Evolutionary conservation across 2,113 vertebrate species (phyloP).

Genomic region (Anser brachyrhynchus): DNA sequence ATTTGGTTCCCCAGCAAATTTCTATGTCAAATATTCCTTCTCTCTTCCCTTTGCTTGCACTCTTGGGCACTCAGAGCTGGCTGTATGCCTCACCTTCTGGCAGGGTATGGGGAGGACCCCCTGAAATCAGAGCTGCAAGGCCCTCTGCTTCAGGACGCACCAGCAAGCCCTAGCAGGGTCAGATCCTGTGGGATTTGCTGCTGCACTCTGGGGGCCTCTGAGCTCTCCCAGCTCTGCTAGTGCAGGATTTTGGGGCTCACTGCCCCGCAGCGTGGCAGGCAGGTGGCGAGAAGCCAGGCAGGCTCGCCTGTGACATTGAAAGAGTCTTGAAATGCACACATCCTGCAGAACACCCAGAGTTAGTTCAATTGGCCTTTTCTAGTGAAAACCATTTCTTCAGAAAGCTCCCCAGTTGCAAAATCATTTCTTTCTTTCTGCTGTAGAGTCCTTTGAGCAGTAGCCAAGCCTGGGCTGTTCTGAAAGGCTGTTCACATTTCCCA

Average conservation of each 20-base stretch:
- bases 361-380: conserved; percentile 31
- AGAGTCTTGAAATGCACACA: conserved; percentile 44
- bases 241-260: background rate
- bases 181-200: background rate
- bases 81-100: background rate
- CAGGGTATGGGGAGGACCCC: background rate
- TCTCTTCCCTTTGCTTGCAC: background rate
- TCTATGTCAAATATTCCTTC: accelerated
- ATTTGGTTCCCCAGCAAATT: background rate
- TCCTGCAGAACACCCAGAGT: background rate
- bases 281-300: background rate
- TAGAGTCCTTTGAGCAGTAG: conserved; percentile 38
- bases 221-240: background rate
- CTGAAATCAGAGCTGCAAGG: background rate
- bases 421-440: conserved; percentile 41
- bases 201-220: background rate
- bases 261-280: background rate
- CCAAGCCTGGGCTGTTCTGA: conserved; percentile 47
- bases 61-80: background rate
- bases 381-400: conserved; percentile 37
- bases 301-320: conserved; percentile 47
- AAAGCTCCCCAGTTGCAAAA: conserved; percentile 31
- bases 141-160: accelerated
- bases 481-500: conserved; percentile 25
- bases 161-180: background rate